Conservation (phyloP, 2,888 invertebrate genomes). For the Drosophila picticornis region DNA sequence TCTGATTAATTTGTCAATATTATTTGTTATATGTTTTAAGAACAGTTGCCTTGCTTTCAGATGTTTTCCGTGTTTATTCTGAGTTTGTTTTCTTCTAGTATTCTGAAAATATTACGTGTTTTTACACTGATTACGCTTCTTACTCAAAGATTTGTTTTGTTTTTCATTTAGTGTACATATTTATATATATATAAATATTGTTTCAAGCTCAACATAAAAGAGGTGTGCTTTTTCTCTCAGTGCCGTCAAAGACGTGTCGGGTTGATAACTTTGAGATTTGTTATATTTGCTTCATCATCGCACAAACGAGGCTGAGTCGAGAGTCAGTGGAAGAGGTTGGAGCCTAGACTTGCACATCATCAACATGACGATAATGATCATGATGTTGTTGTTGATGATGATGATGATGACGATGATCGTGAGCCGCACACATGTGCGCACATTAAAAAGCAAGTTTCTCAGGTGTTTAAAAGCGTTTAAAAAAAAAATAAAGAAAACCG, state of each 20-base stretch:
- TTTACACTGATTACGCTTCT: neutral
- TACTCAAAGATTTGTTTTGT: neutral
- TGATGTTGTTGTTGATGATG: conserved; percentile 6
- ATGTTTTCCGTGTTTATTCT: neutral
- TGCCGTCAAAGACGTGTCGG: conserved; percentile 46
- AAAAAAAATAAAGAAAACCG: conserved; percentile 70
- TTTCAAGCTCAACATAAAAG: rapidly evolving
- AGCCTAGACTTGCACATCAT: conserved; percentile 31
- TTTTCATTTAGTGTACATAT: neutral
- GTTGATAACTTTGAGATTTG: conserved; percentile 80
- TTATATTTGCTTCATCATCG: conserved; percentile 79
- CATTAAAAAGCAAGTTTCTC: conserved; percentile 82
- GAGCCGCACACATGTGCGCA: conserved; percentile 74
- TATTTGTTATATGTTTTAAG: neutral
- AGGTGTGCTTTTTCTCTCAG: neutral
- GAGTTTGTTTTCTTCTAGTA: neutral
- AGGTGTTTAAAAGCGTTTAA: conserved; percentile 81
- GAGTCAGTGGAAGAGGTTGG: conserved; percentile 3
- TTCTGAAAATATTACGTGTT: neutral
- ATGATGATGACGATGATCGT: conserved; percentile 33
- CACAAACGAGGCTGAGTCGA: conserved; percentile 67
- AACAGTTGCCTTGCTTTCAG: neutral
- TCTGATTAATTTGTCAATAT: neutral
- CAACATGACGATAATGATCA: conserved; percentile 33
- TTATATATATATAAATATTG: neutral